Percentiles rank a stretch among this genome's conserved stretches.
phyloP scores from a whole-genome alignment of 2,797 vertebrate genomes.

The Chanos chanos region DNA sequence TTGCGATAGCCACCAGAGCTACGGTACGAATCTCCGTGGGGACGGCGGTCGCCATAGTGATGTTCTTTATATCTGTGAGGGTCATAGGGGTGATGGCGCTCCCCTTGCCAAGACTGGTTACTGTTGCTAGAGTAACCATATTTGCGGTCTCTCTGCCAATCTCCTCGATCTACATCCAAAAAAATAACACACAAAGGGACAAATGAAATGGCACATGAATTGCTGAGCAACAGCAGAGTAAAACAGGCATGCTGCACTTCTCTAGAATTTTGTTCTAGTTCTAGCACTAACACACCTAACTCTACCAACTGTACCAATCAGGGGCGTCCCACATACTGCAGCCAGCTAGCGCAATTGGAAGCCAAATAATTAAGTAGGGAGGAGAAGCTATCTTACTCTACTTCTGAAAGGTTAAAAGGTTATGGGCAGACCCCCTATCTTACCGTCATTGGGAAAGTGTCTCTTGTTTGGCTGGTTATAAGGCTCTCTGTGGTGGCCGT shows the following conservation, averaged over 20 bases:
- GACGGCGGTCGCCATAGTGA: slow-evolving; percentile 85
- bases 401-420: no score
- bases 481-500: slow-evolving; percentile 84
- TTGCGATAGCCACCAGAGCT: slow-evolving; percentile 86
- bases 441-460: slow-evolving; percentile 84
- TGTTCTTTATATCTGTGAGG: slow-evolving; percentile 93
- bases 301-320: not conserved
- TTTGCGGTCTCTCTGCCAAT: slow-evolving; percentile 94
- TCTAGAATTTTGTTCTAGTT: no score
- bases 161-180: slow-evolving; percentile 81
- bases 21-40: slow-evolving; percentile 83
- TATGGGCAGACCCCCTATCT: no score
- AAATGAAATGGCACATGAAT: not conserved
- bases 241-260: no score
- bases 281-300: no score
- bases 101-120: slow-evolving; percentile 87
- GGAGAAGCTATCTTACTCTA: no score
- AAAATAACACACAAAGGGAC: not conserved
- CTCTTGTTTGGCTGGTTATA: slow-evolving; percentile 83
- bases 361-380: no score
- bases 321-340: not conserved
- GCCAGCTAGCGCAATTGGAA: no score
- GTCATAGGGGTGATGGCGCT: slow-evolving; percentile 91
- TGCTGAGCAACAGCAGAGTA: not conserved
- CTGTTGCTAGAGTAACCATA: slow-evolving; percentile 86